Evolutionary conservation across 2,888 invertebrate species (phyloP), one percentile per base, ranked within the genome.

Genomic region (Trissolcus brochymenae): DNA sequence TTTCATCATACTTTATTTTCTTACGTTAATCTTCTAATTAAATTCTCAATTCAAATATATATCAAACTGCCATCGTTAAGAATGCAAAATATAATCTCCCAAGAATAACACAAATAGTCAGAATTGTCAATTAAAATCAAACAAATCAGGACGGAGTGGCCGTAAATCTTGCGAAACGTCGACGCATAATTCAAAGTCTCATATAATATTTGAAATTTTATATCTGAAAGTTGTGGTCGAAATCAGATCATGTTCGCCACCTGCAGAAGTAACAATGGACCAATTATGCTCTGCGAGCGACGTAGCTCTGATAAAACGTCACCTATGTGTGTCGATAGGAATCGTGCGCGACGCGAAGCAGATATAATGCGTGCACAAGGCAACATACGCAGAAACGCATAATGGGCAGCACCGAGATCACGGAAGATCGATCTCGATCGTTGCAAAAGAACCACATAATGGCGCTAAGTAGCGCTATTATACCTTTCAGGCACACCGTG

Each of bases 261-360:
- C 79, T 79, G 79, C 76, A 53, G 61, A 65, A 57, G 74, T 81
- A 84, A 86, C 85, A 86, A 86, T 86, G 82, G 85, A 84, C 85
- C 86, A 85, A 86, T 86, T 86, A 86, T 83, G 79, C 80, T 59
- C 49, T 77, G 60, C 72, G 79, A 71, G 65, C 80, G 80, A 78
- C 80, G 64, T 79, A 71, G 62, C 59, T 68, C 70, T 82, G 85
- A 84, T 84, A 85, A 85, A 83, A 83, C 82, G 83, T 81, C 82
- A 82, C 62, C 81, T 73, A 79, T 78, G 43, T 66, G 59, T 59
- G 29, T 80, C 82, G 84, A 84, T 84, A 83, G 76, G 79, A 82
- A 85, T 85, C 84, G 83, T 81, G 71, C 59, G 66, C 57, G 65
- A 65, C 57, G 49, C 51, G 54, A 35, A 41, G 46, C 60, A 61